Base-by-base conservation (phyloP, 2,797 vertebrate species). In the Phylloscopus collybita region DNA sequence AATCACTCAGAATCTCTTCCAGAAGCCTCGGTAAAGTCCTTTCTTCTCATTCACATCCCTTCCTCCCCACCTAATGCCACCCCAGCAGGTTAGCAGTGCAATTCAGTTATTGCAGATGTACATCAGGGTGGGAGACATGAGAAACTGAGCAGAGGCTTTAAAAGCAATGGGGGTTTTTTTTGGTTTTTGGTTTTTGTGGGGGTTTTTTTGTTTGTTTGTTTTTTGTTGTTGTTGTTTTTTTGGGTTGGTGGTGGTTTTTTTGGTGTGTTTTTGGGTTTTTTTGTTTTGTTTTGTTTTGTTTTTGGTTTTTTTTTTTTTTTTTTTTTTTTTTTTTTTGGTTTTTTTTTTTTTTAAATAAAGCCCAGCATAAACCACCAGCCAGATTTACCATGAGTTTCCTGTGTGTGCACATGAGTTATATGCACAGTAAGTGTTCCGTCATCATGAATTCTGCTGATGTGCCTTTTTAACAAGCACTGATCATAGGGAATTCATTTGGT, bases 401-500 rank as follows among this genome's bases (percentile, higher is more conserved):
- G 60, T 23, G 32, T 23, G 10, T 10, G 30, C 64, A 47, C 56
- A 64, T 95, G 95, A 97, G 88, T 97, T 96, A 97, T 91, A 45
- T 0, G 21, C 72, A n/a, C 13, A 1, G 85, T 88, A 95, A 96
- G 90, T 88, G 75, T 91, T 90, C 86, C 82, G 0, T 90, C 95
- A 78, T 93, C 94, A 54, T 91, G 96, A 96, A 96, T 97, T 95
- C 96, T 94, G 90, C 82, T 9, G 0, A 7, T 26, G 85, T 80
- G 83, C 88, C 88, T 61, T 93, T 95, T 94, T 97, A 96, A 96
- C 5, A 9, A 10, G 91, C 90, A 36, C 88, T 50, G 90, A 95
- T 96, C 95, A 93, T 42, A 92, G 94, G 86, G 92, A 97, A 97
- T 96, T 96, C 92, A 96, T 97, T 96, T 96, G 95, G 93, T 86